Base-by-base conservation (phyloP, 2,113 vertebrate genomes). In the Cephalopterus ornatus region DNA sequence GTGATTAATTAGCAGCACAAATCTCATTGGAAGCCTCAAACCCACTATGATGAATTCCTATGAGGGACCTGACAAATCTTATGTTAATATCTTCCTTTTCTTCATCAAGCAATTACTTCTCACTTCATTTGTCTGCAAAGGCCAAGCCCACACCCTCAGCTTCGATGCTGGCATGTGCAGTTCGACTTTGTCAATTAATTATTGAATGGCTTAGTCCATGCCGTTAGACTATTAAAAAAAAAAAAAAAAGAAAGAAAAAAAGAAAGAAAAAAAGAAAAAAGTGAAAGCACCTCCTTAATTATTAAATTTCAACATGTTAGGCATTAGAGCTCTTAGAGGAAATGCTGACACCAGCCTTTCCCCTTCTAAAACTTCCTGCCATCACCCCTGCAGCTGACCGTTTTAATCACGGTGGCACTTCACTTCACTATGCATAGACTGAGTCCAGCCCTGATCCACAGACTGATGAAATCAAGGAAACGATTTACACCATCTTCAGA, bases 111-210 rank as follows among this genome's bases (percentile, higher is more conserved):
- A 93, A 97, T 97, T 98, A 94, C 93, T 98, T 96, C 94, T 97
- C 97, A 94, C 85, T 93, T 95, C 88, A 90, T 97, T 97, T 97
- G 88, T 92, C 96, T 97, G 96, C 44, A 70, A 95, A 96, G 85
- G 80, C 49, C 96, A 88, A 89, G 92, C 91, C 92, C 85, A 85
- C 52, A 94, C 82, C 79, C 88, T 86, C 68, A 76, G 73, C 67
- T 82, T 30, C 1, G 46, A 74, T 68, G 65, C 23, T 47, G 90
- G 73, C 93, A 97, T 92, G 88, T 94, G 92, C 21, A 50, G 94
- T 97, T 97, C 58, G 37, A 94, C 96, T 97, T 96, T 93, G 95
- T 97, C 97, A 98, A 98, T 98, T 98, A 98, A 98, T 98, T 98
- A 98, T 97, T 97, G 96, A 98, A 96, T 84, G 76, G 87, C 96